A percentile compares a stretch with the other conserved stretches of the same genome.
phyloP scores from a whole-genome alignment of 2,113 vertebrate genomes.

The Misgurnus mizolepis region DNA sequence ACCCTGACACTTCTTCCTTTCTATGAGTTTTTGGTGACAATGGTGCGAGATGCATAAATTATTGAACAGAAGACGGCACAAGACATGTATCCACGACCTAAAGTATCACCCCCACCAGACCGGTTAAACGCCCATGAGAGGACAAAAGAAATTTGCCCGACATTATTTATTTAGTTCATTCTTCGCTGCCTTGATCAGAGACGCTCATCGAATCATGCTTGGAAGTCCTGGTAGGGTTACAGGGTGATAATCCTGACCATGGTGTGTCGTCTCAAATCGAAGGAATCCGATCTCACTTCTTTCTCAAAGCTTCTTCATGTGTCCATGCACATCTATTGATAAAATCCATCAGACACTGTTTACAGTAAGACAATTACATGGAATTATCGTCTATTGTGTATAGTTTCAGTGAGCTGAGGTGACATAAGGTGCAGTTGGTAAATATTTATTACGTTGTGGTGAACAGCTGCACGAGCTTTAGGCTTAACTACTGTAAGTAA shows the following conservation, averaged over 20 bases:
- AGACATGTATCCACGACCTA: constrained; percentile 34
- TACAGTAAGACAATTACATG: constrained; percentile 36
- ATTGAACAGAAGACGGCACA: constrained; percentile 68
- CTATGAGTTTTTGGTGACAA: constrained; percentile 77
- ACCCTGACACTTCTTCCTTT: constrained; percentile 74
- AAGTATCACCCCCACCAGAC: background rate
- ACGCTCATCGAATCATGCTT: constrained; percentile 27
- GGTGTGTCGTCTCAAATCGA: background rate
- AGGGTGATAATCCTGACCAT: constrained; percentile 18
- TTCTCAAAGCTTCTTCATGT: constrained; percentile 20
- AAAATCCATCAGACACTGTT: constrained; percentile 31
- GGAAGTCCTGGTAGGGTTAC: constrained; percentile 44
- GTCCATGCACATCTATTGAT: constrained; percentile 10
- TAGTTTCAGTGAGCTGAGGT: background rate
- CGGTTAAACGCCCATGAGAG: constrained; percentile 41
- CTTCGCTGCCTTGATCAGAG: constrained; percentile 32
- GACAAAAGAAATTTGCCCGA: constrained; percentile 53
- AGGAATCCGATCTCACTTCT: background rate
- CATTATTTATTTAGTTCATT: constrained; percentile 43
- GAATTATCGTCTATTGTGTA: constrained; percentile 6
- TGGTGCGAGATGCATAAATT: constrained; percentile 72
- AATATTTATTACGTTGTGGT: background rate
- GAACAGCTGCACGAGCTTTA: too few species aligned
- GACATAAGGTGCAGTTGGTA: background rate
- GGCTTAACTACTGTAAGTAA: too few species aligned